A percentile compares a stretch with the other conserved stretches of the same genome.
phyloP scores from a whole-genome alignment of 92 coral and sea anemone species.

The Meandrina meandrites region DNA sequence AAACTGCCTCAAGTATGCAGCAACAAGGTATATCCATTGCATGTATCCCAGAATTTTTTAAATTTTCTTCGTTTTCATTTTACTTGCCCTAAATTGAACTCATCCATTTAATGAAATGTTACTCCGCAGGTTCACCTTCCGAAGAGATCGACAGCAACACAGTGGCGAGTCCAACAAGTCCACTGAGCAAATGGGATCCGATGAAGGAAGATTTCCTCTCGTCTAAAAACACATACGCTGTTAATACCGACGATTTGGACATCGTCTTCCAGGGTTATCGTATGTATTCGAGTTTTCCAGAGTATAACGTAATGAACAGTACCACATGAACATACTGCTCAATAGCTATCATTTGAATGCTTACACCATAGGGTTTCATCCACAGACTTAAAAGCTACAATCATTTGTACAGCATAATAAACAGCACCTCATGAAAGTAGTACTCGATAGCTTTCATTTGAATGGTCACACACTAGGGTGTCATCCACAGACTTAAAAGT shows the following conservation, averaged over 20 bases:
- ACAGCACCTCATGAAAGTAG: not conserved
- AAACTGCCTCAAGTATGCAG: constrained; percentile 30
- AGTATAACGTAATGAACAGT: not conserved
- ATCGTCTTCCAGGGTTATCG: constrained; percentile 91
- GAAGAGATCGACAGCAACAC: not conserved
- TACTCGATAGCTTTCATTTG: not conserved
- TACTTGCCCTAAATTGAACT: not conserved
- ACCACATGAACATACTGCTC: constrained; percentile 12
- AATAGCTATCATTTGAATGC: constrained; percentile 24
- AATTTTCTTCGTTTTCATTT: not conserved
- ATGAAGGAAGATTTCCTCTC: constrained; percentile 84
- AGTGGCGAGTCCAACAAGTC: constrained; percentile 54
- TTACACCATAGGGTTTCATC: constrained; percentile 6
- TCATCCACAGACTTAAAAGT: not conserved
- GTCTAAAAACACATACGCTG: constrained; percentile 76
- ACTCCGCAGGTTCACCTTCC: not conserved
- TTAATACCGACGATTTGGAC: constrained; percentile 77
- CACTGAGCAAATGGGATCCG: constrained; percentile 78
- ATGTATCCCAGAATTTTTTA: too few relatives aligned
- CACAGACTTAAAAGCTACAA: constrained; percentile 22
- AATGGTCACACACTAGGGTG: constrained; percentile 1
- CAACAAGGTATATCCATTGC: constrained; percentile 34
- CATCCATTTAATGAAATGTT: not conserved
- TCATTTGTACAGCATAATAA: not conserved
- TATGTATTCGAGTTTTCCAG: constrained; percentile 44